Evolutionary conservation across 2,113 vertebrate species (phyloP).

Genomic region (Leucosticte australis): DNA sequence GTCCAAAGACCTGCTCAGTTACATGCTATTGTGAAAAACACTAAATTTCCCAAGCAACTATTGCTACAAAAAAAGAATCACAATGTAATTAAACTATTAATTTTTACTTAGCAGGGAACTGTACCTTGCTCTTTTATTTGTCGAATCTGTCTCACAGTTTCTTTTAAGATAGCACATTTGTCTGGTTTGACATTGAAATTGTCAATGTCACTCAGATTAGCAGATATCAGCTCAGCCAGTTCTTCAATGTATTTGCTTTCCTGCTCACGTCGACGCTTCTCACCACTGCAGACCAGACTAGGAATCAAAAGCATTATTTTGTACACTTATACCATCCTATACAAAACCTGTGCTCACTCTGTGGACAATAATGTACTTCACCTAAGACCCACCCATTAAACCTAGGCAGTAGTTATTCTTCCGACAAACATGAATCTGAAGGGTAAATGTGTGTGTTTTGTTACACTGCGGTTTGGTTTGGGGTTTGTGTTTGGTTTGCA

Average conservation of each 20-base stretch:
- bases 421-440: neutral
- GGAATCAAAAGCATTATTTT: neutral
- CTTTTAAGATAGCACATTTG: constrained; percentile 98
- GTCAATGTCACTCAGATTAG: constrained; percentile 97
- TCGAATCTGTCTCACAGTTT: constrained; percentile 97
- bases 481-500: neutral
- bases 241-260: constrained; percentile 99
- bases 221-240: constrained; percentile 96
- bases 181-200: constrained; percentile 99
- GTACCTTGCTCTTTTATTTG: constrained; percentile 99
- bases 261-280: constrained; percentile 96
- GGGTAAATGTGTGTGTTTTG: neutral
- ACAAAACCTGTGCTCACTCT: neutral
- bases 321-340: neutral
- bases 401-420: neutral
- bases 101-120: neutral
- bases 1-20: neutral
- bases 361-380: neutral
- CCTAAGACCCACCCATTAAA: neutral
- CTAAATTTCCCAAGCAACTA: neutral
- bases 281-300: constrained; percentile 83
- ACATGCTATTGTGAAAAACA: neutral
- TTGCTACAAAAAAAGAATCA: neutral
- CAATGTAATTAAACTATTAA: neutral
- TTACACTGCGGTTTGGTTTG: neutral